Conservation (phyloP, 2,113 vertebrate genomes). For the Emydocephalus ijimae region DNA sequence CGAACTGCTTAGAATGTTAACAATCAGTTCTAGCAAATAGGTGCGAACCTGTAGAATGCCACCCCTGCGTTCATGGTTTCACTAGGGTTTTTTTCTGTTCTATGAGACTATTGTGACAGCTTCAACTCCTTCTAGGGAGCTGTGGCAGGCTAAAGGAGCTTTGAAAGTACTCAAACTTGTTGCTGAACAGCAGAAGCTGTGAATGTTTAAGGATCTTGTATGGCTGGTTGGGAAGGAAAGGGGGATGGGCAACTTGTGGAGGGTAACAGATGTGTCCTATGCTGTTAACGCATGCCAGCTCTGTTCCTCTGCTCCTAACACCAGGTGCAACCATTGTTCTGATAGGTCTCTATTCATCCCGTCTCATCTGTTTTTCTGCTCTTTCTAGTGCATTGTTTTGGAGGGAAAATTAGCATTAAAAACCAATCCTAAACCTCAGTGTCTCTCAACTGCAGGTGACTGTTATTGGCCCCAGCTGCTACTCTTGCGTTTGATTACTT, state of each 20-base stretch:
- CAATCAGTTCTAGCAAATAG: too few relatives aligned
- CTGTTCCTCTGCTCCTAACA: conserved; percentile 74
- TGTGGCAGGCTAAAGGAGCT: conserved; percentile 22
- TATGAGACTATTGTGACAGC: neutral
- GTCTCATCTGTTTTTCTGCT: conserved; percentile 71
- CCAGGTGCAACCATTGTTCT: conserved; percentile 97
- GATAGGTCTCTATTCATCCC: conserved; percentile 75
- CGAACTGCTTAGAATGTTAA: too few relatives aligned
- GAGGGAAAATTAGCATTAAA: conserved; percentile 78
- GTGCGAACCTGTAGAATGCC: too few relatives aligned
- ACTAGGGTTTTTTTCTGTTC: neutral
- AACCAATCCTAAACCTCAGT: conserved; percentile 73
- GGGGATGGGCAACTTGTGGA: conserved; percentile 55
- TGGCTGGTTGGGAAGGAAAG: conserved; percentile 38
- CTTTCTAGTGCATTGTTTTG: conserved; percentile 75
- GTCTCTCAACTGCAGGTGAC: conserved; percentile 89
- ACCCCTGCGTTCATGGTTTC: neutral
- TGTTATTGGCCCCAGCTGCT: conserved; percentile 97
- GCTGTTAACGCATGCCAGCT: conserved; percentile 77
- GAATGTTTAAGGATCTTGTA: conserved; percentile 42
- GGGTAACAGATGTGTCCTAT: conserved; percentile 86
- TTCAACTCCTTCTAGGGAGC: neutral
- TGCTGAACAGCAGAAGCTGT: conserved; percentile 63
- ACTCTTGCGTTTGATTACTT: conserved; percentile 91
- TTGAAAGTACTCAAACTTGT: conserved; percentile 69